Conservation (phyloP, 2,113 vertebrate genomes). For the Galbula dea region DNA sequence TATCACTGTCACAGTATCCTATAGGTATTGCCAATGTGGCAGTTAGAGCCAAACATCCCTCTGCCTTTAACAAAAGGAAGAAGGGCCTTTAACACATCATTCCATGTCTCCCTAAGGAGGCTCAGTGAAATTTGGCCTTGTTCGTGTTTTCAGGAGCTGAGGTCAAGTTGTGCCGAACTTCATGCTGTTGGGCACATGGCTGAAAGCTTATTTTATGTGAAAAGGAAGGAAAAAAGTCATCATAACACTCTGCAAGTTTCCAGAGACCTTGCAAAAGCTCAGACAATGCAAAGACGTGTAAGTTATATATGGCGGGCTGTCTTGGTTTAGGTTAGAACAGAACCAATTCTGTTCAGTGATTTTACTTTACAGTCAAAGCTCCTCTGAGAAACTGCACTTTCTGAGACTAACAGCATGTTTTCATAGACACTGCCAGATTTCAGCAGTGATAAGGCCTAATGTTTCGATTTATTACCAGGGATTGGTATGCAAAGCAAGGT, state of each 20-base stretch:
- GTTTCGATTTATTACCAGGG: too few species aligned
- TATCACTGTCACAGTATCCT: background rate
- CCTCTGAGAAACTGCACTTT: too few species aligned
- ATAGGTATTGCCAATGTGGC: background rate
- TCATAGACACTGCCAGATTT: too few species aligned
- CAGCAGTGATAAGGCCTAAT: too few species aligned
- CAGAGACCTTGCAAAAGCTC: background rate
- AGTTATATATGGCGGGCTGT: background rate
- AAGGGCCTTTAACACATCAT: accelerated
- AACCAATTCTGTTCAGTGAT: too few species aligned
- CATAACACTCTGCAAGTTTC: background rate
- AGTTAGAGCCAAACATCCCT: background rate
- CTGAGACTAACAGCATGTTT: too few species aligned
- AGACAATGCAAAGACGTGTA: too few species aligned
- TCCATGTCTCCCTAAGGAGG: background rate
- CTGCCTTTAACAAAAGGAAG: too few species aligned
- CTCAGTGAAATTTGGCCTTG: background rate
- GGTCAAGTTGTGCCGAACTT: background rate
- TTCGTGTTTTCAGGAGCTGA: background rate
- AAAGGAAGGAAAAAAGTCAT: background rate
- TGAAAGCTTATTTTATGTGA: background rate
- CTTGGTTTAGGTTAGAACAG: too few species aligned
- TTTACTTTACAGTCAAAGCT: too few species aligned
- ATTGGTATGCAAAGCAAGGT: too few species aligned
- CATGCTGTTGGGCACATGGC: accelerated